A percentile compares a stretch with the other conserved stretches of the same genome.
These are phyloP conservation scores for Stomatorhinus walkeri DNA, from an alignment of 2,797 vertebrate genomes.

Conservation along the genomic window DNA sequence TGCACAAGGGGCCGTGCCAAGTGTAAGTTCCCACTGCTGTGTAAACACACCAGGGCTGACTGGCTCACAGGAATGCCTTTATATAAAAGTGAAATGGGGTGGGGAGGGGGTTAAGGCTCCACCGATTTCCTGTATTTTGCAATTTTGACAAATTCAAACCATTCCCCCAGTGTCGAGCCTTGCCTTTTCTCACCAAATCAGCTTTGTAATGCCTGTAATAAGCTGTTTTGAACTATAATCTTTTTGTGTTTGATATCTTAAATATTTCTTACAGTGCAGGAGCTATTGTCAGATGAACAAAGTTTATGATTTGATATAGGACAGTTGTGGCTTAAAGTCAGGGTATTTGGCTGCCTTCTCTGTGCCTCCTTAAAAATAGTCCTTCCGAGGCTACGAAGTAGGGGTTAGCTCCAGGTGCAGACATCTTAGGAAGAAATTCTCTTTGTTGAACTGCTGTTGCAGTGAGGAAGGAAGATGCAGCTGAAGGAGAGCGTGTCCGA, in stretches of 20 bases:
- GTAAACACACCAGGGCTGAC: conserved; percentile 69
- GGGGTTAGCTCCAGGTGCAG: neutral
- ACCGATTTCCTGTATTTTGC: conserved; percentile 55
- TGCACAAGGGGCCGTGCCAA: conserved; percentile 50
- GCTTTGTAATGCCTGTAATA: neutral
- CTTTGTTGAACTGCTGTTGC: conserved; percentile 18
- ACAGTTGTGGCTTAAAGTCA: neutral
- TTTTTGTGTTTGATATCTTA: neutral
- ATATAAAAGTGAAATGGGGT: conserved; percentile 67
- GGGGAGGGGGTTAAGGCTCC: conserved; percentile 39
- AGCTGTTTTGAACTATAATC: neutral
- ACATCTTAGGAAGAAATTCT: neutral
- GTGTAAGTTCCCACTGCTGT: conserved; percentile 59
- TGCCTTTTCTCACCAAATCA: neutral
- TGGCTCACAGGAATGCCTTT: conserved; percentile 67
- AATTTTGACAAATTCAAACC: neutral
- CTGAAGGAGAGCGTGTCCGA: neutral
- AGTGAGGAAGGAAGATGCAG: neutral
- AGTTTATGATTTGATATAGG: neutral
- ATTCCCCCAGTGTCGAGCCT: neutral
- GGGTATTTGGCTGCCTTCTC: neutral
- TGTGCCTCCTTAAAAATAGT: neutral
- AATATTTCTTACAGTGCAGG: neutral
- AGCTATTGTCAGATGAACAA: neutral
- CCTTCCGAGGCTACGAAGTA: neutral